phyloP scores from a whole-genome alignment of 2,888 invertebrate species.

The Papilio protenor region DNA sequence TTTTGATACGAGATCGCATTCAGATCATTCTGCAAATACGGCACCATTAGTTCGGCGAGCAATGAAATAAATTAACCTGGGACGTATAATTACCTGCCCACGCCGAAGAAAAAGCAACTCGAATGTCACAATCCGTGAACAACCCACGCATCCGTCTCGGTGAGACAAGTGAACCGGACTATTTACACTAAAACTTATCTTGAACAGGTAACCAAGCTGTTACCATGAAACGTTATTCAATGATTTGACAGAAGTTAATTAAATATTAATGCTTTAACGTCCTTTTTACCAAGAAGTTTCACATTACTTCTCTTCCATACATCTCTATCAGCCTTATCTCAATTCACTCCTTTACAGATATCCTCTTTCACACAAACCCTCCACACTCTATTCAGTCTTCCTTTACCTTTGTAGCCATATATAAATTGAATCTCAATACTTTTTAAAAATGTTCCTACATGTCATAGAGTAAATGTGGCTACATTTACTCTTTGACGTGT shows the following conservation, averaged over 20 bases:
- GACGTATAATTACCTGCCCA: conserved; percentile 78
- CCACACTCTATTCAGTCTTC: no score
- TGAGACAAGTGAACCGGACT: conserved; percentile 66
- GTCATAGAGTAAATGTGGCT: not conserved
- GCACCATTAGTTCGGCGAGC: conserved; percentile 60
- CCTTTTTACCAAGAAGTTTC: no score
- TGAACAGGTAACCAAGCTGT: conserved; percentile 38
- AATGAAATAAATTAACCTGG: conserved; percentile 70
- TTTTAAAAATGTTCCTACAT: no score
- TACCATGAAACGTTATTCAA: not conserved
- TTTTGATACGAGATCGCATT: conserved; percentile 26
- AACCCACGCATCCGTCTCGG: conserved; percentile 60
- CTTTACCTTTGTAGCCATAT: no score
- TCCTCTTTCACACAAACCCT: no score
- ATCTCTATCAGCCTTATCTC: no score
- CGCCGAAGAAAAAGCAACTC: conserved; percentile 71
- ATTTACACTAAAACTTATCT: conserved; percentile 64
- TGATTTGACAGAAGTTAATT: not conserved
- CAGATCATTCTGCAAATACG: conserved; percentile 55
- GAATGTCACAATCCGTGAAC: conserved; percentile 71
- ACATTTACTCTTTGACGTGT: conserved; percentile 14
- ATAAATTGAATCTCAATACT: no score
- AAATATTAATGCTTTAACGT: not conserved
- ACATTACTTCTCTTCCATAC: no score
- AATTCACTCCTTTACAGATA: no score